These are phyloP conservation scores for Cryptoblepharus egeriae DNA, from an alignment of 2,797 vertebrate species.

Conservation along the genomic window DNA sequence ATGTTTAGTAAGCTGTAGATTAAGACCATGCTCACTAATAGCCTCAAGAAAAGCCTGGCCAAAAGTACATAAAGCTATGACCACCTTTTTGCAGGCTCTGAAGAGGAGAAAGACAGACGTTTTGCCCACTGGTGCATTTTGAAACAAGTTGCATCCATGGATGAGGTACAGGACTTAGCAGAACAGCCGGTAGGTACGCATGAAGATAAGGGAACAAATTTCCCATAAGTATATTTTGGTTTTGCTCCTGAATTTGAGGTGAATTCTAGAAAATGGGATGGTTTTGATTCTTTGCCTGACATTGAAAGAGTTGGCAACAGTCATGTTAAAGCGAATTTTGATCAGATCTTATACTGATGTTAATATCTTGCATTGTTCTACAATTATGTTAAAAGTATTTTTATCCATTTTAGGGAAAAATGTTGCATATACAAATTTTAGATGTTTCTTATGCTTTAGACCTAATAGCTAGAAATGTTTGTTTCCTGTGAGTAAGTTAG, in stretches of 20 bases:
- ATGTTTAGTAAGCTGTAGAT: conserved; percentile 66
- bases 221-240: neutral
- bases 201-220: conserved; percentile 18
- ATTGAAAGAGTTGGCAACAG: conserved; percentile 4
- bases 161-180: conserved; percentile 87
- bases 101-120: conserved; percentile 71
- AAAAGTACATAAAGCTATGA: conserved; percentile 76
- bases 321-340: neutral
- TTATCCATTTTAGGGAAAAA: neutral
- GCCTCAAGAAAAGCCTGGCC: conserved; percentile 73
- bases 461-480: neutral
- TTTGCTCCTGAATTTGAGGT: conserved; percentile 5
- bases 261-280: conserved; percentile 19
- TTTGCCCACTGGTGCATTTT: conserved; percentile 59
- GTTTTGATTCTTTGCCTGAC: neutral
- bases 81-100: conserved; percentile 74
- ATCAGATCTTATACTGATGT: neutral
- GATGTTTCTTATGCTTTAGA: neutral
- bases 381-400: neutral
- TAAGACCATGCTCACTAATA: conserved; percentile 71
- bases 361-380: neutral
- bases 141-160: conserved; percentile 83
- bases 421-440: neutral
- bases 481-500: no score
- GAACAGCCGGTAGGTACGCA: conserved; percentile 89